A percentile compares a stretch with the other conserved stretches of the same genome.
These are phyloP conservation scores for Philypnodon macrostomus DNA, from an alignment of 2,797 vertebrate species.

Conservation along the genomic window DNA sequence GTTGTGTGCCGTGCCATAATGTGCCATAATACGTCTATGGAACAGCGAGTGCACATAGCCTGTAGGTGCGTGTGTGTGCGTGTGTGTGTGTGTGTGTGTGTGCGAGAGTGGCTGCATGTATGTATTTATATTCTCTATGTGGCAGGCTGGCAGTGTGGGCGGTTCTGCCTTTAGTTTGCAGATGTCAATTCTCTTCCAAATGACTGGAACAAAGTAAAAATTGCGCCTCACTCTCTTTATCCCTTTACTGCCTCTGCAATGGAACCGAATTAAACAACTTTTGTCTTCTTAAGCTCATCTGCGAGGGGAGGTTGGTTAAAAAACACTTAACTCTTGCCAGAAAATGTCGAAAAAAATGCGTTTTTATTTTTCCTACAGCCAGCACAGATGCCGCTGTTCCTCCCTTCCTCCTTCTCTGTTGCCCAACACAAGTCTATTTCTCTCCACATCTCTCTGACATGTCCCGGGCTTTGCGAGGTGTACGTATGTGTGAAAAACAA, in stretches of 20 bases:
- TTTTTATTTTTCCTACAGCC: constrained; percentile 63
- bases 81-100: constrained; percentile 62
- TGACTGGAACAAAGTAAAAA: constrained; percentile 82
- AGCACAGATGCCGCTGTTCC: constrained; percentile 68
- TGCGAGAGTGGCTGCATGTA: constrained; percentile 58
- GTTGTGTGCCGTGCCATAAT: constrained; percentile 24
- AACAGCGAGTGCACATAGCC: constrained; percentile 58
- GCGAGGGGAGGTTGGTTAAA: constrained; percentile 80
- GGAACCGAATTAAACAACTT: constrained; percentile 84
- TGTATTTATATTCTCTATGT: constrained; percentile 72
- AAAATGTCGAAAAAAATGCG: constrained; percentile 59
- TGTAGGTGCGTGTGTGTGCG: constrained; percentile 59
- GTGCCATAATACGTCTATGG: constrained; percentile 25
- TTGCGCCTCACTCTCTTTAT: constrained; percentile 77
- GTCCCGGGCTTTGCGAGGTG: constrained; percentile 66
- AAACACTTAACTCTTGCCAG: constrained; percentile 82
- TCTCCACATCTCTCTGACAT: constrained; percentile 48
- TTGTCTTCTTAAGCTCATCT: constrained; percentile 84
- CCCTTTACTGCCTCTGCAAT: constrained; percentile 80
- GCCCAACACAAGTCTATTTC: constrained; percentile 38
- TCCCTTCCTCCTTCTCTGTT: constrained; percentile 43
- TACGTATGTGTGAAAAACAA: constrained; percentile 54
- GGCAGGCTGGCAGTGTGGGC: constrained; percentile 79
- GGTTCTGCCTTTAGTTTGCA: constrained; percentile 85
- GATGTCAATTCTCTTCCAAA: constrained; percentile 84